Evolutionary conservation across 2,113 vertebrate species (phyloP).

Genomic region (Parus major): DNA sequence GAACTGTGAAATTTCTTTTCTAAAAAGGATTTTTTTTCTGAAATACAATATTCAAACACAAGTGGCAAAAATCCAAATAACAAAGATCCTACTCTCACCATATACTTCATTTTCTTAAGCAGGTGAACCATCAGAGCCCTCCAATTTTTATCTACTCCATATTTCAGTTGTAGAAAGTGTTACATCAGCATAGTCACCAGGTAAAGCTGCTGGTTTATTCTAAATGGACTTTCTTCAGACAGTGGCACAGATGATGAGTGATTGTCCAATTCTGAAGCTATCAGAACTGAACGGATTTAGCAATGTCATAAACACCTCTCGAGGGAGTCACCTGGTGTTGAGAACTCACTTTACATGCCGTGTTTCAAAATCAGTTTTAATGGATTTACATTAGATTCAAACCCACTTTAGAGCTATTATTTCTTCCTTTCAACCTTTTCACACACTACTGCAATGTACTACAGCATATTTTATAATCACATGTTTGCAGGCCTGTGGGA

Average conservation of each 20-base stretch:
- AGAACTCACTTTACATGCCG: slow-evolving; percentile 25
- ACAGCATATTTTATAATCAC: not conserved
- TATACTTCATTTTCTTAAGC: not conserved
- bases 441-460: not conserved
- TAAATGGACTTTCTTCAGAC: slow-evolving; percentile 48
- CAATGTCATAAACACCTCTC: slow-evolving; percentile 65
- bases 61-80: not conserved
- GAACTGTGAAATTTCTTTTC: not conserved
- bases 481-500: not conserved
- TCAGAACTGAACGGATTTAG: slow-evolving; percentile 60
- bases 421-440: not conserved
- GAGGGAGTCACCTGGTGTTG: slow-evolving; percentile 58
- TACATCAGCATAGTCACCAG: slow-evolving; percentile 15
- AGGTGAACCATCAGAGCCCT: not conserved
- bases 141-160: not conserved
- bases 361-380: slow-evolving; percentile 38
- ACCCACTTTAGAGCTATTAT: not conserved
- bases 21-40: not conserved
- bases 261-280: slow-evolving; percentile 64
- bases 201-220: slow-evolving; percentile 28
- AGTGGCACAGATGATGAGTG: slow-evolving; percentile 50
- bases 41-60: not conserved
- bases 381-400: slow-evolving; percentile 17
- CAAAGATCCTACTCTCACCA: not conserved
- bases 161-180: not conserved